These are phyloP conservation scores for Pollimyrus isidori DNA, from an alignment of 2,113 vertebrate species.

Conservation along the genomic window DNA sequence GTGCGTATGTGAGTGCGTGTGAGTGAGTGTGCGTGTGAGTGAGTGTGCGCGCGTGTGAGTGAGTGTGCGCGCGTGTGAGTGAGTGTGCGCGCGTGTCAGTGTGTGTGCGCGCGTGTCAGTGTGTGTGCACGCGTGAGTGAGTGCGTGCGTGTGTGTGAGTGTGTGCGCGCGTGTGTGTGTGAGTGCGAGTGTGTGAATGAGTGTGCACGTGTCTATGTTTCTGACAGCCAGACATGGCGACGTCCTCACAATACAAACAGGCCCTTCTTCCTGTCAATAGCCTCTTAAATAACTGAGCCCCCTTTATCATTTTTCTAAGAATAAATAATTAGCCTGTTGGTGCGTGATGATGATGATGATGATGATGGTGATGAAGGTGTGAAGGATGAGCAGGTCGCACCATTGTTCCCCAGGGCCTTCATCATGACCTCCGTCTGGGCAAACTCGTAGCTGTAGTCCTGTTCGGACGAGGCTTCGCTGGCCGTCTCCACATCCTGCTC, in stretches of 20 bases:
- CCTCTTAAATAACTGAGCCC: neutral
- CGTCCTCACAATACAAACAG: neutral
- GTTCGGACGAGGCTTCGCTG: slow-evolving; percentile 96
- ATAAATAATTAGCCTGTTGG: neutral
- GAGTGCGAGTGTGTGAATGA: neutral
- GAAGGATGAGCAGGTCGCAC: slow-evolving; percentile 52
- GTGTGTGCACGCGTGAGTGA: no score
- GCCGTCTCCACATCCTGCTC: slow-evolving; percentile 86
- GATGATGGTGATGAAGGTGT: neutral
- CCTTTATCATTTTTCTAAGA: neutral
- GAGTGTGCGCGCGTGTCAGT: no score
- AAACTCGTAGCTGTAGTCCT: slow-evolving; percentile 96
- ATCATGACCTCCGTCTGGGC: slow-evolving; percentile 99
- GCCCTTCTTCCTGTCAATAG: neutral
- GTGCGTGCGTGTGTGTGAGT: no score
- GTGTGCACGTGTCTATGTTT: neutral
- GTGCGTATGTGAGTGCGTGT: no score
- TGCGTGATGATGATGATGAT: neutral
- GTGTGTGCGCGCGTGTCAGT: no score
- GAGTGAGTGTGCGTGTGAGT: no score
- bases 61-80: no score
- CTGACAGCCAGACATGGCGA: neutral
- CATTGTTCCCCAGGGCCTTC: slow-evolving; percentile 91
- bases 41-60: no score
- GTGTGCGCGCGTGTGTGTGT: no score